Evolutionary conservation across 2,888 invertebrate species (phyloP).

Genomic region (Phania funesta): DNA sequence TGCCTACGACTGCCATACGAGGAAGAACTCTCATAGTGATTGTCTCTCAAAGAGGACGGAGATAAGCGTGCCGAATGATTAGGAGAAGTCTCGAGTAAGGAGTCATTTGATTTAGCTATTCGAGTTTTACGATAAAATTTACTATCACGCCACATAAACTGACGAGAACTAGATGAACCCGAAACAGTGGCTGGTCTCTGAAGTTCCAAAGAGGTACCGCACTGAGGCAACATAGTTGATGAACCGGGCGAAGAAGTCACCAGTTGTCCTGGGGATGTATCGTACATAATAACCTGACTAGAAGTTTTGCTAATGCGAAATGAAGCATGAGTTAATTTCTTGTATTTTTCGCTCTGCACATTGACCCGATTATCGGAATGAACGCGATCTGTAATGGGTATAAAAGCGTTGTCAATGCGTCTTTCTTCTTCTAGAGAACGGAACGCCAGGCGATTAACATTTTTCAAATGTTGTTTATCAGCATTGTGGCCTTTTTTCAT

Average conservation of each 20-base stretch:
- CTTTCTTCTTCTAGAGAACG: conserved; percentile 80
- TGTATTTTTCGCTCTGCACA: conserved; percentile 79
- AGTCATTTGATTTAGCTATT: conserved; percentile 80
- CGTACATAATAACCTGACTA: conserved; percentile 70
- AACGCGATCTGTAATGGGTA: conserved; percentile 79
- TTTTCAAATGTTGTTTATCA: conserved; percentile 75
- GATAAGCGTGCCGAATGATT: conserved; percentile 76
- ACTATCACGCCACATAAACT: conserved; percentile 79
- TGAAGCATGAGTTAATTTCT: conserved; percentile 79
- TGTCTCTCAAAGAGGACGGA: conserved; percentile 76
- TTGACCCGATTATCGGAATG: conserved; percentile 79
- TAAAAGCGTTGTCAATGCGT: conserved; percentile 80
- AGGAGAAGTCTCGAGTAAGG: conserved; percentile 78
- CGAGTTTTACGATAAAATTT: conserved; percentile 80
- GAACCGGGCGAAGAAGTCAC: conserved; percentile 67
- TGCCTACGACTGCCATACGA: conserved; percentile 74
- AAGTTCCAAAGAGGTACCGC: conserved; percentile 70
- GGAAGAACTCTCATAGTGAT: conserved; percentile 76
- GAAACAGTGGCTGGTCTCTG: conserved; percentile 73
- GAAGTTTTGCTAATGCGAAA: conserved; percentile 79
- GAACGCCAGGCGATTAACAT: conserved; percentile 79
- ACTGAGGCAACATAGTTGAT: conserved; percentile 67
- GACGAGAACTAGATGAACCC: conserved; percentile 72
- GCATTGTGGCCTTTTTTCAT: conserved; percentile 70
- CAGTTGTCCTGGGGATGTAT: conserved; percentile 68